phyloP scores from a whole-genome alignment of 2,113 vertebrate genomes.

The Scortum barcoo region DNA sequence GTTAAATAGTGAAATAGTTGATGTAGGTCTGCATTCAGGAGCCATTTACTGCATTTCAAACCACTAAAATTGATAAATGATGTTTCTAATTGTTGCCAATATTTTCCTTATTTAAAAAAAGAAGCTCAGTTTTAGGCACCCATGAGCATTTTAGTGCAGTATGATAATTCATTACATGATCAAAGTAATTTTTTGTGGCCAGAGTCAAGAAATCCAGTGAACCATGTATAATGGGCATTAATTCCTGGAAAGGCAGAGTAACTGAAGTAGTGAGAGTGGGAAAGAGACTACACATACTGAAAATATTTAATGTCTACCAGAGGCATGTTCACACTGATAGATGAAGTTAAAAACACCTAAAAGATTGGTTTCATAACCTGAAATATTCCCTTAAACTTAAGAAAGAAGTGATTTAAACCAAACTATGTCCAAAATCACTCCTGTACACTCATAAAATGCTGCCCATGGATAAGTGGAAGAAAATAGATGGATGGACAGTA shows the following conservation, averaged over 20 bases:
- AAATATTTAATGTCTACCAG: not conserved
- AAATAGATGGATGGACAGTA: too few relatives aligned
- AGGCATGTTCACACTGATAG: not conserved
- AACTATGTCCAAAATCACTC: too few relatives aligned
- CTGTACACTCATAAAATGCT: too few relatives aligned
- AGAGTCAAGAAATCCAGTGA: not conserved
- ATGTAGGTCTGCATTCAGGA: not conserved
- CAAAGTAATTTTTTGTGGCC: not conserved
- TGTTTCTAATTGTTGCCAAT: too few relatives aligned
- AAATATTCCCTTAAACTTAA: not conserved
- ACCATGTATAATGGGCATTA: not conserved
- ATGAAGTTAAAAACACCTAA: not conserved
- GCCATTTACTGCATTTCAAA: not conserved
- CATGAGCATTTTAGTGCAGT: not conserved
- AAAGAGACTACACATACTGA: not conserved
- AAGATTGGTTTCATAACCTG: not conserved
- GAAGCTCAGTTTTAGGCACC: not conserved
- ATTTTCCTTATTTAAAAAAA: not conserved
- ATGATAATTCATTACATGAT: too few relatives aligned
- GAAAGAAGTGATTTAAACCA: too few relatives aligned
- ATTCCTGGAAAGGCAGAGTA: constrained; percentile 24
- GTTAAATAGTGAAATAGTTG: not conserved
- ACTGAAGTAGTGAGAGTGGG: not conserved
- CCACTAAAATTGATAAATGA: not conserved
- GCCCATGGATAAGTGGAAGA: too few relatives aligned